phyloP scores from a whole-genome alignment of 2,888 invertebrate species.

The Sialis lutaria region DNA sequence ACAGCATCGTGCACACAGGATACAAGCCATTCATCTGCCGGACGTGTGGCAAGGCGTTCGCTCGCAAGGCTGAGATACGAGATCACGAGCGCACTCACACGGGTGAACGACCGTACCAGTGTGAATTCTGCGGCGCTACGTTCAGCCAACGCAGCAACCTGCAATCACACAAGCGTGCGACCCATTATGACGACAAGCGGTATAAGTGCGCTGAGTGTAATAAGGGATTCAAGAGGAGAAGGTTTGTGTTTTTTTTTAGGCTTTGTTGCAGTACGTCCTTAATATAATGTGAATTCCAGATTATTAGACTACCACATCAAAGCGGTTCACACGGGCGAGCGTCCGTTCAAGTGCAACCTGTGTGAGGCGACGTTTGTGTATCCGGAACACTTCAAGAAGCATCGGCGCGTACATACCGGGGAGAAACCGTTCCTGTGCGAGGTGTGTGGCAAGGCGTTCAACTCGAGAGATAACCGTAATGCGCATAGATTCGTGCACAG shows the following conservation, averaged over 20 bases:
- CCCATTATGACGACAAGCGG: conserved; percentile 59
- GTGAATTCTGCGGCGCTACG: conserved; percentile 58
- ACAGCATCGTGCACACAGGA: conserved; percentile 63
- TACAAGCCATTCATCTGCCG: conserved; percentile 52
- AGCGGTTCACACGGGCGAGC: conserved; percentile 62
- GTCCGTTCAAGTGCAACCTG: conserved; percentile 53
- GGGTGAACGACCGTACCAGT: conserved; percentile 60
- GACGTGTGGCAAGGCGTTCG: conserved; percentile 57
- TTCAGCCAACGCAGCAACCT: conserved; percentile 72
- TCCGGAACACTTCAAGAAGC: conserved; percentile 69
- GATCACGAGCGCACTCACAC: conserved; percentile 71
- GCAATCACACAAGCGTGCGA: conserved; percentile 62
- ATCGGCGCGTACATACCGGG: conserved; percentile 59
- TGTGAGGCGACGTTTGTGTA: conserved; percentile 69
- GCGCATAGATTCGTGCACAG: conserved; percentile 73
- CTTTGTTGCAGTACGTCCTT: background rate
- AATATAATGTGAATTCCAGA: conserved; percentile 20
- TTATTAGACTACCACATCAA: conserved; percentile 66
- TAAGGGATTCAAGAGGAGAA: conserved; percentile 51
- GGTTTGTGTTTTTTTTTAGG: conserved; percentile 20
- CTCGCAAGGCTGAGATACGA: conserved; percentile 56
- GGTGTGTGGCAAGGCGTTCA: conserved; percentile 71
- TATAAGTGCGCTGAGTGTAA: conserved; percentile 54
- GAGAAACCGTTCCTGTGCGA: conserved; percentile 59
- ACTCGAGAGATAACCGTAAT: conserved; percentile 69